Evolutionary conservation across 2,113 vertebrate genomes (phyloP).

Genomic region (Lepus timidus): DNA sequence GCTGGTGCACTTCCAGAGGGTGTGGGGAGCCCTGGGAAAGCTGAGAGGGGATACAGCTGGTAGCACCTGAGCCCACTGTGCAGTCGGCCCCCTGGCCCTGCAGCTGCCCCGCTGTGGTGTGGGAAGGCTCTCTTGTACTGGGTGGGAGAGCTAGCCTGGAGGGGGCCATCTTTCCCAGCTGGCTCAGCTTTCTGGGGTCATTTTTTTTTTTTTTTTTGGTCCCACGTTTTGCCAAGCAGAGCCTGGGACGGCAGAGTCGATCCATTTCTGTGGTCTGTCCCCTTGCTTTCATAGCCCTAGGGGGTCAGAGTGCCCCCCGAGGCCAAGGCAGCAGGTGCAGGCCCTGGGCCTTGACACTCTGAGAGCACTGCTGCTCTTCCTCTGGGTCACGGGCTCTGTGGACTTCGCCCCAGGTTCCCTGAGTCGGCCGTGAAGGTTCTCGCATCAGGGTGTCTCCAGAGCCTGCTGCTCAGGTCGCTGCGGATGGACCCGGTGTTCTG

Average conservation of each 20-base stretch:
- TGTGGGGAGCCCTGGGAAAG: background rate
- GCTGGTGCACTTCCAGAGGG: background rate
- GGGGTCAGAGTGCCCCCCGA: background rate
- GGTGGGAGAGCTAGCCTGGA: background rate
- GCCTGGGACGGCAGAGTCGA: background rate
- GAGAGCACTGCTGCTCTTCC: background rate
- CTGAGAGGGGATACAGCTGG: background rate
- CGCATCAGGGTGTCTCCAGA: constrained; percentile 91
- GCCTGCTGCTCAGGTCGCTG: constrained; percentile 91
- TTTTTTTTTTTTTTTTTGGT: background rate
- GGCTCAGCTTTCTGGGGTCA: background rate
- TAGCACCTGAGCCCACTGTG: background rate
- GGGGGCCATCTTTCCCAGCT: background rate
- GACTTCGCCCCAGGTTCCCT: constrained; percentile 89
- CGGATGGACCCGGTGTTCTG: constrained; percentile 92
- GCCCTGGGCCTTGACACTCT: background rate
- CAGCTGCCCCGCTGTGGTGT: background rate
- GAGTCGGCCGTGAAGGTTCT: constrained; percentile 88
- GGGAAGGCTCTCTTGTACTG: background rate
- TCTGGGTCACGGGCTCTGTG: background rate
- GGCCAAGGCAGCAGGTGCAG: accelerated
- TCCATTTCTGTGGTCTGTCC: background rate
- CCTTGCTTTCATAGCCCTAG: background rate
- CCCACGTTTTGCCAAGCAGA: background rate
- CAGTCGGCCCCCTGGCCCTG: background rate